Evolutionary conservation across 2,888 invertebrate species (phyloP).

Genomic region (Epinotia demarniana): DNA sequence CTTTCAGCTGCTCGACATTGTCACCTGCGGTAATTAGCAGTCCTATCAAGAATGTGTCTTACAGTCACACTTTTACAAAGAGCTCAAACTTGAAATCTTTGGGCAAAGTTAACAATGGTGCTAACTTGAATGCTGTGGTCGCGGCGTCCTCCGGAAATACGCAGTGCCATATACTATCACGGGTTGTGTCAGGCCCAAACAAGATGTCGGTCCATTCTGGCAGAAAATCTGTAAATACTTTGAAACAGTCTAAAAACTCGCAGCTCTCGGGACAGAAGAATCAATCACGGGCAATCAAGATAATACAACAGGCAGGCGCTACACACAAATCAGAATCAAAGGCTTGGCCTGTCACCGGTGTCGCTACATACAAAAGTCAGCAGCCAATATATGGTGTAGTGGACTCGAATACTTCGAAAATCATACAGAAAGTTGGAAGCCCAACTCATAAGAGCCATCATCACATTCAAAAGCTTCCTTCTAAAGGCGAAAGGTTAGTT

Average conservation of each 20-base stretch:
- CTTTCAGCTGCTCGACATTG: constrained; percentile 71
- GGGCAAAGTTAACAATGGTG: constrained; percentile 80
- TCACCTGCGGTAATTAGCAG: constrained; percentile 71
- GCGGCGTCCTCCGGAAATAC: constrained; percentile 74
- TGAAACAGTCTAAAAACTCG: constrained; percentile 73
- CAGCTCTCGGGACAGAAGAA: constrained; percentile 71
- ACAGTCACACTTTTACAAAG: constrained; percentile 75
- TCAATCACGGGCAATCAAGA: constrained; percentile 83
- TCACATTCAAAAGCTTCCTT: constrained; percentile 66
- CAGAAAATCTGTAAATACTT: constrained; percentile 72
- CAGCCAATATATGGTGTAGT: constrained; percentile 67
- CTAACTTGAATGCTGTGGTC: constrained; percentile 78
- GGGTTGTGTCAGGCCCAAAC: constrained; percentile 80
- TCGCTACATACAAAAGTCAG: constrained; percentile 71
- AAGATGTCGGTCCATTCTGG: constrained; percentile 81
- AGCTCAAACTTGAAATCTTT: constrained; percentile 73
- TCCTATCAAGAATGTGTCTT: constrained; percentile 76
- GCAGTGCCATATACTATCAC: constrained; percentile 79
- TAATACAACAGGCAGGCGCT: constrained; percentile 80
- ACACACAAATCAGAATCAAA: constrained; percentile 74
- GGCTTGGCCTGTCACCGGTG: constrained; percentile 73
- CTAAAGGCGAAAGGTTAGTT: constrained; percentile 74
- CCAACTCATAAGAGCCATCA: constrained; percentile 71
- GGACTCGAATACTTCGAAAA: constrained; percentile 73
- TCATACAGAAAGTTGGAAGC: constrained; percentile 79